Evolutionary conservation across 2,888 invertebrate species (phyloP).

Genomic region (Aporophyla lueneburgensis): DNA sequence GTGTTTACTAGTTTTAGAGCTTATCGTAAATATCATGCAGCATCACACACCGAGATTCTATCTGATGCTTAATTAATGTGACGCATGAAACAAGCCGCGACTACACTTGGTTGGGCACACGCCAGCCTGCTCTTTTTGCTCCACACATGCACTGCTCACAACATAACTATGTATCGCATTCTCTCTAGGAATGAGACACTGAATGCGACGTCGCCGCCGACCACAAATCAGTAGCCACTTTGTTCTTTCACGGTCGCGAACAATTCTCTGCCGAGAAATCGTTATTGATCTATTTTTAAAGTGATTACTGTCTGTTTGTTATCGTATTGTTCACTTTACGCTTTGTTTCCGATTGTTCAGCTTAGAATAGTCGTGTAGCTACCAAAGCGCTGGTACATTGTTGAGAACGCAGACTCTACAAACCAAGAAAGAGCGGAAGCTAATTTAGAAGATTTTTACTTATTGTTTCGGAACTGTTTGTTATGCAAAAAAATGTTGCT

Average conservation of each 20-base stretch:
- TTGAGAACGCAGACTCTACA: slow-evolving; percentile 72
- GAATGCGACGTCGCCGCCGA: slow-evolving; percentile 76
- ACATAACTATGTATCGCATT: slow-evolving; percentile 74
- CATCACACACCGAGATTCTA: slow-evolving; percentile 80
- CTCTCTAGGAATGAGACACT: slow-evolving; percentile 82
- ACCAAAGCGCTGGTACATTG: slow-evolving; percentile 60
- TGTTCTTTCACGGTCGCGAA: slow-evolving; percentile 84
- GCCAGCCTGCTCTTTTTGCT: slow-evolving; percentile 87
- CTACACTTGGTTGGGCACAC: slow-evolving; percentile 85
- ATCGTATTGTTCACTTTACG: slow-evolving; percentile 79
- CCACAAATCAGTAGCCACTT: slow-evolving; percentile 89
- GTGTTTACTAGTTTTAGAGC: slow-evolving; percentile 68
- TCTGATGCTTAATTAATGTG: slow-evolving; percentile 88
- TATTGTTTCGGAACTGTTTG: slow-evolving; percentile 75
- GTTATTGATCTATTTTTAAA: slow-evolving; percentile 78
- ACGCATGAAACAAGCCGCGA: slow-evolving; percentile 85
- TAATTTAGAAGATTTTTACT: slow-evolving; percentile 79
- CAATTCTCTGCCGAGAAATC: slow-evolving; percentile 79
- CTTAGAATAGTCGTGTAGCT: slow-evolving; percentile 63
- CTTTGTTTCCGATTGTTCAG: slow-evolving; percentile 61
- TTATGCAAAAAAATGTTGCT: slow-evolving; percentile 74
- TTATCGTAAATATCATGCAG: slow-evolving; percentile 66
- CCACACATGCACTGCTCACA: slow-evolving; percentile 72
- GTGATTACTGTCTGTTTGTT: slow-evolving; percentile 81
- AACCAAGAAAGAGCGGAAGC: slow-evolving; percentile 79